Evolutionary conservation across 2,888 invertebrate species (phyloP).

Genomic region (Petrolisthes manimaculis): DNA sequence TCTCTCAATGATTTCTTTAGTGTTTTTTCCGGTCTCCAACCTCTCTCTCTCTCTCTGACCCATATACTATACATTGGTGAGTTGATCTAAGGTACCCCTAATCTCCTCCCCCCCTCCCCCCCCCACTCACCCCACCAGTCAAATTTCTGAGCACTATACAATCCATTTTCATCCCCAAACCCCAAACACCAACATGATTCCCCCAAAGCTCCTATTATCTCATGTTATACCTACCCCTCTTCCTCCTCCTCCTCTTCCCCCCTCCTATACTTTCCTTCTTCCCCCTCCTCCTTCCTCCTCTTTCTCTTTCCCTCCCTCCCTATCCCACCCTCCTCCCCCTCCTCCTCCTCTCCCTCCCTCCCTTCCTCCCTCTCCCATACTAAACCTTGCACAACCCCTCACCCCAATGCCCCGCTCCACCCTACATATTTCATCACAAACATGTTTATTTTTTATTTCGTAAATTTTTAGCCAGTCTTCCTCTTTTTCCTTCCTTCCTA

Average conservation of each 20-base stretch:
- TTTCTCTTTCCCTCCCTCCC: too few relatives aligned
- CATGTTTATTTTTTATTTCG: too few relatives aligned
- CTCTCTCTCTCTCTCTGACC: not conserved
- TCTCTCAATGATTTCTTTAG: not conserved
- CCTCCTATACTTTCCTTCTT: not conserved
- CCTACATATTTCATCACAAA: too few relatives aligned
- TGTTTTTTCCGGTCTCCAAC: not conserved
- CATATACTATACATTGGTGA: not conserved
- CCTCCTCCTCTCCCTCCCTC: not conserved
- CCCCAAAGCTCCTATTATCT: not conserved
- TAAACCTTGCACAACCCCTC: too few relatives aligned
- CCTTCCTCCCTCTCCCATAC: not conserved
- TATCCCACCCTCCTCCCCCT: not conserved
- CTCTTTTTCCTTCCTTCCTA: not conserved
- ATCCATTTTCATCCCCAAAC: too few relatives aligned
- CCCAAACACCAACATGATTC: too few relatives aligned
- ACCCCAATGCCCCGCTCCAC: too few relatives aligned
- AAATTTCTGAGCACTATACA: too few relatives aligned
- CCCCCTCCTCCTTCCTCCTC: not conserved
- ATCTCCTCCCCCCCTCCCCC: too few relatives aligned
- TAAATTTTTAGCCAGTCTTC: too few relatives aligned
- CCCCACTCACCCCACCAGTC: too few relatives aligned
- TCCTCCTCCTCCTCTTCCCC: not conserved
- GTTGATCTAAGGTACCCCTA: too few relatives aligned
- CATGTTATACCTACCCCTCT: not conserved